Evolutionary conservation across 1,140 invertebrate species (phyloP).

Genomic region (Euwallacea fornicatus): DNA sequence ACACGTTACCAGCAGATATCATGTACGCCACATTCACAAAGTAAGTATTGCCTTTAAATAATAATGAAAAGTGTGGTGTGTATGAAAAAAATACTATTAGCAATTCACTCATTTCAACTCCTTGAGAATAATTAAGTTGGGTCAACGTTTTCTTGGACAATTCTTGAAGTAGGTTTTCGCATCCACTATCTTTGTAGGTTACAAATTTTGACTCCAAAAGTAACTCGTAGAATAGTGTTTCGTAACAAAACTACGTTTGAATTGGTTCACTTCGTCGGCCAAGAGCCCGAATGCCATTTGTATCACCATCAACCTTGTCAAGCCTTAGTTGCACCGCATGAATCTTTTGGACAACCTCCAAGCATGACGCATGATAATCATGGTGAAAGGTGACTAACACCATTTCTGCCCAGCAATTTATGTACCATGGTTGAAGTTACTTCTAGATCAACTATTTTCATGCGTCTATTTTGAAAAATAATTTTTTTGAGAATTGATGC

Average conservation of each 20-base stretch:
- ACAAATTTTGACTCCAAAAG: constrained; percentile 19
- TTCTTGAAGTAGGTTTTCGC: neutral
- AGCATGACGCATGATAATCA: constrained; percentile 3
- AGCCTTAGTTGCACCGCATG: constrained; percentile 28
- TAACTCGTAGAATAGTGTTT: constrained; percentile 32
- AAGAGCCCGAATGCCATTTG: constrained; percentile 33
- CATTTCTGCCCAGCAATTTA: neutral
- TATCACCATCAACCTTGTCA: constrained; percentile 28
- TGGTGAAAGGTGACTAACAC: constrained; percentile 27
- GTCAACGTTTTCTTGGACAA: too few species aligned
- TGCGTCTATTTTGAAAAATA: too few species aligned
- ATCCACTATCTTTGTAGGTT: constrained; percentile 22
- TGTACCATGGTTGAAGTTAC: too few species aligned
- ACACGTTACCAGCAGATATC: constrained; percentile 82
- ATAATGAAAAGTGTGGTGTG: too few species aligned
- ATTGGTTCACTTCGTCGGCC: constrained; percentile 35
- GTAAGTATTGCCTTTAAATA: constrained; percentile 59
- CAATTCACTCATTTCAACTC: too few species aligned
- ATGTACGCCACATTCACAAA: constrained; percentile 80
- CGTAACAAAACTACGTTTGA: constrained; percentile 37
- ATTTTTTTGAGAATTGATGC: too few species aligned
- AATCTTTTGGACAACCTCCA: neutral
- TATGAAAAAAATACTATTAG: too few species aligned
- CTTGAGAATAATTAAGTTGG: too few species aligned
- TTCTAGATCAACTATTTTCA: too few species aligned